Conservation (phyloP, 1,140 invertebrate species). For the Aphaenogaster floridana region DNA sequence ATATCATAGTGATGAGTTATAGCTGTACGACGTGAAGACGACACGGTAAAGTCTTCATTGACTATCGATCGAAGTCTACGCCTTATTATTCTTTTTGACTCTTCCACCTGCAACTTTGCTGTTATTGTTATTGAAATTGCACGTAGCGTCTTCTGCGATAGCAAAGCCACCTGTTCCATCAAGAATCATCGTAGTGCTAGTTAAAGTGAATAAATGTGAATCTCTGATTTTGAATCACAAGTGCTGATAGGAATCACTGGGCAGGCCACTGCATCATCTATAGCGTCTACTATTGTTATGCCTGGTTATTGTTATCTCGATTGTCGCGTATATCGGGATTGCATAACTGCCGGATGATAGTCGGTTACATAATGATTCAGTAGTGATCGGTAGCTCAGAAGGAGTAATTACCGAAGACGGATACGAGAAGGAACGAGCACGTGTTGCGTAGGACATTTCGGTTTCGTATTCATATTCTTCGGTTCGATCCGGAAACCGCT, state of each 20-base stretch:
- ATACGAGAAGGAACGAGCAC: constrained; percentile 9
- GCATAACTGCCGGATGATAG: constrained; percentile 47
- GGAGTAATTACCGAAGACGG: neutral
- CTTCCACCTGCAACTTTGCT: neutral
- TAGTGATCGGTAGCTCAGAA: neutral
- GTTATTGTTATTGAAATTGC: neutral
- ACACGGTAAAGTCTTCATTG: neutral
- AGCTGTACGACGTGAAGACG: neutral
- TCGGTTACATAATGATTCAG: constrained; percentile 40
- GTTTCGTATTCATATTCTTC: neutral
- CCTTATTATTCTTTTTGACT: neutral
- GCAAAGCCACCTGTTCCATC: neutral
- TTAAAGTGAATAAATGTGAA: constrained; percentile 26
- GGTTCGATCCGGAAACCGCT: neutral
- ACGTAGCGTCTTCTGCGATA: neutral
- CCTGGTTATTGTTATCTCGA: constrained; percentile 43
- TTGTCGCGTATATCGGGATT: constrained; percentile 34
- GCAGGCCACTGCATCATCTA: neutral
- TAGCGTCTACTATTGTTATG: constrained; percentile 31
- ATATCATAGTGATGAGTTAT: neutral
- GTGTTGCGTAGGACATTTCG: neutral
- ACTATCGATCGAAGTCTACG: neutral
- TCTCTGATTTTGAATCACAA: neutral
- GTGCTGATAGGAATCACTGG: neutral
- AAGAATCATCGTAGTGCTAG: neutral